Evolutionary conservation across 2,797 vertebrate species (phyloP).

Genomic region (Anas bahamensis): DNA sequence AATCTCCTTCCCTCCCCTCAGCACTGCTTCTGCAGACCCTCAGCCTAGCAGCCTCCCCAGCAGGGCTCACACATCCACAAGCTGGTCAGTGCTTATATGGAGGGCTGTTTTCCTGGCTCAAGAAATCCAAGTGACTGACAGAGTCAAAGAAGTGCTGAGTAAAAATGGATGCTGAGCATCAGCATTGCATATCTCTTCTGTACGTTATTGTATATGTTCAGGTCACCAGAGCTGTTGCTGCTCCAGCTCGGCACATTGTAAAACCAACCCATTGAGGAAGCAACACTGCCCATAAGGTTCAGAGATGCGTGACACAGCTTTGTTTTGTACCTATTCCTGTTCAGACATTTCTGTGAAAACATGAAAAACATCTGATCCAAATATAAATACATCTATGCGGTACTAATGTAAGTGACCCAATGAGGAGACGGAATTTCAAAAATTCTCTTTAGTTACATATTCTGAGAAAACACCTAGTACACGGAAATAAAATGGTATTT

Average conservation of each 20-base stretch:
- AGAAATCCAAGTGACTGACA: neutral
- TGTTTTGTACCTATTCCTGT: neutral
- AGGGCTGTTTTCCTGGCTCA: neutral
- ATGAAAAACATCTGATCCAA: neutral
- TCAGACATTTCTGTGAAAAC: neutral
- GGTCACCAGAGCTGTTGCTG: neutral
- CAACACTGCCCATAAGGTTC: neutral
- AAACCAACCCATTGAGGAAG: neutral
- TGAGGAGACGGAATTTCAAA: neutral
- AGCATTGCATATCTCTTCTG: neutral
- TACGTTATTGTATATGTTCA: neutral
- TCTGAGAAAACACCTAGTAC: neutral
- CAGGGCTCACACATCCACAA: rapidly evolving
- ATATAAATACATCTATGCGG: neutral
- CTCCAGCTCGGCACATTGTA: neutral
- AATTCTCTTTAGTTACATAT: neutral
- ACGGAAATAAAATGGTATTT: neutral
- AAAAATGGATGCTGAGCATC: neutral
- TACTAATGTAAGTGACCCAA: neutral
- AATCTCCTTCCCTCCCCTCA: neutral
- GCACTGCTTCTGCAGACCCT: neutral
- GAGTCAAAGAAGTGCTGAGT: rapidly evolving
- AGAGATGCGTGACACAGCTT: neutral
- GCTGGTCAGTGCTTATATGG: neutral
- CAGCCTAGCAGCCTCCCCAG: neutral